Evolutionary conservation across 2,888 invertebrate species (phyloP), one percentile per base, ranked within the genome.

Genomic region (Synanthedon formicaeformis): DNA sequence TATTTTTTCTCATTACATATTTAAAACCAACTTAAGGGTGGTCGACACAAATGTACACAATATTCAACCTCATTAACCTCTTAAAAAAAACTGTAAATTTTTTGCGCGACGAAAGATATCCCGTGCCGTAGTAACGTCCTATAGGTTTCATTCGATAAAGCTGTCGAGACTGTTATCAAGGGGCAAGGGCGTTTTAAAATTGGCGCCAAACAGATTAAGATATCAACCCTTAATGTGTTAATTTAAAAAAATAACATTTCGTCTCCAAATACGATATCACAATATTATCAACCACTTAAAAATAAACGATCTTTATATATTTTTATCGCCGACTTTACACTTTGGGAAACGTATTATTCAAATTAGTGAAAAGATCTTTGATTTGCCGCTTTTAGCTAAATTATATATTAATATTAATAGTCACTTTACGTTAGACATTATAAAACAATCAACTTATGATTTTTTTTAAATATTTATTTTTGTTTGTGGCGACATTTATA

Each of bases 191-290:
- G 34, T 77, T 78, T 80, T 75, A 76, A 77, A 77, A 79, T 79
- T 82, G 86, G 86, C 86, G 86, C 86, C 86, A 75, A 61, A 65
- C 71, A 84, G 86, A 86, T 86, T 86, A 85, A 85, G 81, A 81
- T 83, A 84, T 74, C 82, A 71, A 66, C 70, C 67, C 72, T 75
- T 79, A 84, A 81, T 78, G 86, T 86, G 84, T 86, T 85, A 85
- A 86, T 86, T 34, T 86, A 78, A 83, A 84, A 83, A 84, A 82
- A 74, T 67, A 70, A 78, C 73, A 34, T 40, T 50, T 50, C n/a
- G 50, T 50, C 49, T 18, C 14, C 45, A 45, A 6, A 14, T 12
- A 45, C 45, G 45, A 13, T 45, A 45, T 45, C 45, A 49, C 23
- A 45, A 14, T n/a, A 5, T 34, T 34, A 34, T 34, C 34, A 34